Evolutionary conservation across 92 coral and sea anemone species (phyloP), one percentile per base, ranked within the genome.

Genomic region (Parazoanthus atlanticus): DNA sequence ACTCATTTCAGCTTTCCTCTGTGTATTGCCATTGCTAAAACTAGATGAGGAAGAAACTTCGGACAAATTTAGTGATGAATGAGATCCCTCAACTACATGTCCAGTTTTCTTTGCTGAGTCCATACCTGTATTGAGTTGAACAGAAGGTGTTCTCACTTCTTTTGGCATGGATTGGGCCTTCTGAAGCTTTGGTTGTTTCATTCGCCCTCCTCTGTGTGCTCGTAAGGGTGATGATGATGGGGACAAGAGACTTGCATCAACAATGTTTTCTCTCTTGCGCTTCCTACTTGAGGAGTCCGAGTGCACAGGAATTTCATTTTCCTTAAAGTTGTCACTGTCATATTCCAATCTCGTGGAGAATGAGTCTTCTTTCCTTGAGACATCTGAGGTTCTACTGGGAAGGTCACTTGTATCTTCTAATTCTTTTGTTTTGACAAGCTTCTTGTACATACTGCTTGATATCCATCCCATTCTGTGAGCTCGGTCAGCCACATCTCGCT

Each of bases 261-360:
- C 15, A 19, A 19, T 10, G 25, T 84, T 47, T 0, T 41, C 64
- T 46, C 36, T 84, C 54, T 84, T 84, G 33, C 47, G 78, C 40
- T 84, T 84, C 54, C 87, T 84, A 29, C 32, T 46, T 11, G 66
- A 29, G 5, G 87, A 41, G 36, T 65, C 30, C 12, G 58, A 41
- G 17, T 10, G 10, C 5, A 34, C 15, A 58, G 78, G 87, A 3
- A 26, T 41, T 46, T 69, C n/a, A 1, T 70, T 84, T 31, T 84
- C 87, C 29, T 84, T 84, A 32, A 43, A 84, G 41, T 70, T 84
- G n/a, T 84, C 87, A 84, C 25, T 25, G 29, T 40, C 49, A 36
- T 8, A 11, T 38, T 69, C 21, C 43, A 30, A 9, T 43, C 41
- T 71, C 43, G 3, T 17, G n/a, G 26, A 8, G 12, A 26, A 21